phyloP scores from a whole-genome alignment of 1,140 invertebrate genomes.

The Lepeophtheirus salmonis region DNA sequence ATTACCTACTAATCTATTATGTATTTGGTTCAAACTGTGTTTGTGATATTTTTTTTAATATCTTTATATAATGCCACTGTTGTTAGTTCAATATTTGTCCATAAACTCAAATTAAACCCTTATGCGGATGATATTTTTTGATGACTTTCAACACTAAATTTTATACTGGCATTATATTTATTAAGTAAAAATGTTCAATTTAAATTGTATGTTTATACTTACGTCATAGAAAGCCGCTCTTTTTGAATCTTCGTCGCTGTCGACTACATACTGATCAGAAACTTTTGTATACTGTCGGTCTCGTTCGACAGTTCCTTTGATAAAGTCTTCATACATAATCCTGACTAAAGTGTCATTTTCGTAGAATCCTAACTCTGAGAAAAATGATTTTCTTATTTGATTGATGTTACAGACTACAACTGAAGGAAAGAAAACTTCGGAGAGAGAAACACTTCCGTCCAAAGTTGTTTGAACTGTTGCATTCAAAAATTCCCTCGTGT shows the following conservation, averaged over 20 bases:
- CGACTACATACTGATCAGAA: neutral
- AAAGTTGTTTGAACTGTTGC: slow-evolving; percentile 15
- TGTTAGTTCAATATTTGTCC: no score
- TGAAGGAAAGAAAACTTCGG: slow-evolving; percentile 16
- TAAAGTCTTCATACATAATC: slow-evolving; percentile 19
- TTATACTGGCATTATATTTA: no score
- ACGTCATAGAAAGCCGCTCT: slow-evolving; percentile 12
- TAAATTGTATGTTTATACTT: no score
- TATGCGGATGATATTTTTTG: no score
- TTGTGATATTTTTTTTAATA: no score
- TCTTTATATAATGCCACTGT: no score
- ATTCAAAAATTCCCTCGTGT: slow-evolving; percentile 17
- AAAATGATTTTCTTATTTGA: slow-evolving; percentile 18
- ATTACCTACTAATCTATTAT: no score
- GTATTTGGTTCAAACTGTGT: no score
- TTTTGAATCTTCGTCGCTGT: neutral
- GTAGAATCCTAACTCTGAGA: slow-evolving; percentile 16
- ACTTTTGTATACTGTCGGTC: neutral
- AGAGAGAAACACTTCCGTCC: slow-evolving; percentile 14
- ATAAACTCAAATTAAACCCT: no score
- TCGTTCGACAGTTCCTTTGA: slow-evolving; percentile 10
- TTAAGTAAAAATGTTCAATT: no score
- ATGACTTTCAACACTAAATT: no score
- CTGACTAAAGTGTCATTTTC: slow-evolving; percentile 17
- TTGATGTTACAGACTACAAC: slow-evolving; percentile 19